A percentile compares a stretch with the other conserved stretches of the same genome.
These are phyloP conservation scores for Drosophila sulfurigaster DNA, from an alignment of 1,140 invertebrate genomes.

Conservation along the genomic window DNA sequence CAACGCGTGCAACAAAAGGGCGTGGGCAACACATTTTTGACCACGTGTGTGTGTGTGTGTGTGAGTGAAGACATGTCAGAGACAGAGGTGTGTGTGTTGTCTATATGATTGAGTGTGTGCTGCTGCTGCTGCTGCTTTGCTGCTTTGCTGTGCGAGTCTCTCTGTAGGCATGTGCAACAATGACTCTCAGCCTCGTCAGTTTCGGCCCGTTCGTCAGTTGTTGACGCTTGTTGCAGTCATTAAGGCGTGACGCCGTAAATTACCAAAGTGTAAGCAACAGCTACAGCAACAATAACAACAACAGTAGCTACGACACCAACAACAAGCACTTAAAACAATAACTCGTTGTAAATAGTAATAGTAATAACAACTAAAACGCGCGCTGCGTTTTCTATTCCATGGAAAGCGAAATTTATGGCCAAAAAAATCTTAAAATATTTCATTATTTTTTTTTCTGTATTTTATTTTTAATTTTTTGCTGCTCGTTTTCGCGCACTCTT, in stretches of 20 bases:
- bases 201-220: conserved; percentile 37
- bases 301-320: conserved; percentile 36
- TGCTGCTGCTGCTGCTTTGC: too few species aligned
- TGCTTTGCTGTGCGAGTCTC: conserved; percentile 22
- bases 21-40: conserved; percentile 48
- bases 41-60: conserved; percentile 14
- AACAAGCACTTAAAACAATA: conserved; percentile 63
- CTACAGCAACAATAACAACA: conserved; percentile 50
- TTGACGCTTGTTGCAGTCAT: conserved; percentile 65
- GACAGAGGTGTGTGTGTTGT: conserved; percentile 22
- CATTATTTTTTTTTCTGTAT: not conserved
- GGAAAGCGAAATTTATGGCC: conserved; percentile 78
- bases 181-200: conserved; percentile 44
- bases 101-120: conserved; percentile 6
- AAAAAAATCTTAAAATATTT: conserved; percentile 50
- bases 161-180: conserved; percentile 62
- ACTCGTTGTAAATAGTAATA: conserved; percentile 35
- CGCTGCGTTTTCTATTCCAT: conserved; percentile 62
- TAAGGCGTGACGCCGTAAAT: conserved; percentile 80
- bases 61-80: conserved; percentile 34
- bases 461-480: conserved; percentile 20
- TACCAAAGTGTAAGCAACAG: conserved; percentile 72
- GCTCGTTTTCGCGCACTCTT: conserved; percentile 38
- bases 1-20: conserved; percentile 58
- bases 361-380: conserved; percentile 43